Base-by-base conservation (phyloP, 2,113 vertebrate species). In the Rhea pennata region DNA sequence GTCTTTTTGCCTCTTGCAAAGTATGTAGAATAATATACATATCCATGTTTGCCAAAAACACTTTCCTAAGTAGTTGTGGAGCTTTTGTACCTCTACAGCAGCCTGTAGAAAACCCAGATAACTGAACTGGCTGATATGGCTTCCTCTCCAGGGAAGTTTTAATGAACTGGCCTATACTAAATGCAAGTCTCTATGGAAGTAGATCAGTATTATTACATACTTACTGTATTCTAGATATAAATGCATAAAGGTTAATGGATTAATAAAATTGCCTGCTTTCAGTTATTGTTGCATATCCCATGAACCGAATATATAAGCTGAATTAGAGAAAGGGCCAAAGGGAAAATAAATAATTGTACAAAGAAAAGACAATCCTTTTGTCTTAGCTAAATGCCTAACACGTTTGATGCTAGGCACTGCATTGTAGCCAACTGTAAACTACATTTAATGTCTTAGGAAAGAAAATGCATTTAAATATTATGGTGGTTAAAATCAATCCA, bases 391-490 rank as follows among this genome's bases (percentile, higher is more conserved):
- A 77, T 64, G 42, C 8, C 70, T 61, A 88, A 33, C 15, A 26
- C 39, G 84, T 93, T 70, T 86, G 44, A 77, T 96, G 73, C 24
- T 20, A 71, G n/a, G 14, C 84, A 82, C 33, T 94, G 70, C 80
- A 19, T 22, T 93, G 44, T 40, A 80, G 53, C 31, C 36, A 78
- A 95, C 77, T 86, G 36, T 92, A 90, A 94, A 91, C 87, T 87
- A 39, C 22, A 2, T 96, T 97, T 97, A 97, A 89, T 95, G 91
- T 71, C 80, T 87, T 61, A 88, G 94, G 94, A 97, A 89, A 95
- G 96, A 95, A 96, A 96, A 91, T 27, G 92, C 12, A 24, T 93
- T 97, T 88, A 95, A 96, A 94, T 96, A 93, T 93, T 95, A 95
- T 72, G 83, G 93, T 84, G 85, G 67, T 48, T 73, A 95, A 96